Conservation (phyloP, 2,888 invertebrate species). For the Elmis aenea region DNA sequence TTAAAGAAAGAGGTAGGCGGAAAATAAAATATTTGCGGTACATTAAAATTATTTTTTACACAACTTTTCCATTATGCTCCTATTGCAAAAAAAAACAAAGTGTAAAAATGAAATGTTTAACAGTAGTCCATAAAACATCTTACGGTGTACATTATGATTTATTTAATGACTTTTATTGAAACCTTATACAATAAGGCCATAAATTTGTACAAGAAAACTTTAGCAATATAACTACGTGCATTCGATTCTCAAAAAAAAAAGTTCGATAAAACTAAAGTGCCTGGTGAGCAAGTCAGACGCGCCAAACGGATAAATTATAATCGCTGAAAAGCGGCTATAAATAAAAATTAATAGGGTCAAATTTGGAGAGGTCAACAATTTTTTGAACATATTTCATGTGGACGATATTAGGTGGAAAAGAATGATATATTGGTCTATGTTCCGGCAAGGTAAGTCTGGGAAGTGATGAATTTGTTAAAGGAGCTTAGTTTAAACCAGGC, state of each 20-base stretch:
- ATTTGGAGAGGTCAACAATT: constrained; percentile 33
- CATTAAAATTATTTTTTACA: no score
- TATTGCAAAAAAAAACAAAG: no score
- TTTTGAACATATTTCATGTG: constrained; percentile 30
- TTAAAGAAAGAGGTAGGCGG: no score
- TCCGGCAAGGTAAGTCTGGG: constrained; percentile 17
- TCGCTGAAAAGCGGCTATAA: constrained; percentile 24
- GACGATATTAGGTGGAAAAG: constrained; percentile 26
- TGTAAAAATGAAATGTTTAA: no score
- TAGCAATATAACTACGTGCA: background rate
- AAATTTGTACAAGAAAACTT: no score
- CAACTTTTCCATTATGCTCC: no score
- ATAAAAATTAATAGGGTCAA: constrained; percentile 34
- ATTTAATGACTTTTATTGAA: no score
- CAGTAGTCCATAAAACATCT: no score
- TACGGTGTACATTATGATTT: no score
- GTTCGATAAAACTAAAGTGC: constrained; percentile 3
- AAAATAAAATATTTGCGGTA: no score
- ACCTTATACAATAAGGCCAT: no score
- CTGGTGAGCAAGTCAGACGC: constrained; percentile 8
- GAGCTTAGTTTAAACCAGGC: no score
- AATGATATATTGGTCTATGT: constrained; percentile 26
- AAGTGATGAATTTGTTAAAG: constrained; percentile 29
- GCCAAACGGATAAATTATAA: constrained; percentile 19
- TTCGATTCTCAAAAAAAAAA: background rate